Evolutionary conservation across 1,140 invertebrate genomes (phyloP).

Genomic region (Atopsyche davidsoni): DNA sequence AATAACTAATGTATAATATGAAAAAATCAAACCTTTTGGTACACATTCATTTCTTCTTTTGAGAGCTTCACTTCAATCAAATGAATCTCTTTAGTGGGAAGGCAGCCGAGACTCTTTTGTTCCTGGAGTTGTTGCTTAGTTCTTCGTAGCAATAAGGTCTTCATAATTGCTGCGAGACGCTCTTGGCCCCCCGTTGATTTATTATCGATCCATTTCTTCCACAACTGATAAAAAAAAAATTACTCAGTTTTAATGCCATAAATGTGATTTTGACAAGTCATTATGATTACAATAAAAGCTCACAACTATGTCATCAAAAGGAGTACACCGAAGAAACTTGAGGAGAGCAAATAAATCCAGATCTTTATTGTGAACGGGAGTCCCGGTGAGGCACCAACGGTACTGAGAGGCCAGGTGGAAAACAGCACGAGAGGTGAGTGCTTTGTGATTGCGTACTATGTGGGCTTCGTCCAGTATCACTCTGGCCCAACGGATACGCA

Average conservation of each 20-base stretch:
- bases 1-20: conserved; percentile 4
- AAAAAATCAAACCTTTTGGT: conserved; percentile 57
- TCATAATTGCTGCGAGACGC: conserved; percentile 71
- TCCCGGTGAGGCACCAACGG: conserved; percentile 88
- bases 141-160: conserved; percentile 73
- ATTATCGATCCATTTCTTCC: conserved; percentile 69
- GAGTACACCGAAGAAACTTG: conserved; percentile 77
- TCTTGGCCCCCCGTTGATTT: conserved; percentile 65
- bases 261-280: not conserved
- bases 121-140: conserved; percentile 73
- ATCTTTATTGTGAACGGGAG: conserved; percentile 92
- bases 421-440: conserved; percentile 63
- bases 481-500: conserved; percentile 70
- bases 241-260: conserved; percentile 3
- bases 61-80: conserved; percentile 56
- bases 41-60: conserved; percentile 68
- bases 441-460: conserved; percentile 81
- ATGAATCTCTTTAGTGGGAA: conserved; percentile 61
- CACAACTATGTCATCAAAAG: conserved; percentile 70
- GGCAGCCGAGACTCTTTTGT: conserved; percentile 49
- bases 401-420: conserved; percentile 55
- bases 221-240: conserved; percentile 42
- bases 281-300: conserved; percentile 4
- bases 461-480: conserved; percentile 93
- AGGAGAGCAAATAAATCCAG: conserved; percentile 82